phyloP scores from a whole-genome alignment of 37 sponge, comb jelly and placozoan species.

The Tethya wilhelma region DNA sequence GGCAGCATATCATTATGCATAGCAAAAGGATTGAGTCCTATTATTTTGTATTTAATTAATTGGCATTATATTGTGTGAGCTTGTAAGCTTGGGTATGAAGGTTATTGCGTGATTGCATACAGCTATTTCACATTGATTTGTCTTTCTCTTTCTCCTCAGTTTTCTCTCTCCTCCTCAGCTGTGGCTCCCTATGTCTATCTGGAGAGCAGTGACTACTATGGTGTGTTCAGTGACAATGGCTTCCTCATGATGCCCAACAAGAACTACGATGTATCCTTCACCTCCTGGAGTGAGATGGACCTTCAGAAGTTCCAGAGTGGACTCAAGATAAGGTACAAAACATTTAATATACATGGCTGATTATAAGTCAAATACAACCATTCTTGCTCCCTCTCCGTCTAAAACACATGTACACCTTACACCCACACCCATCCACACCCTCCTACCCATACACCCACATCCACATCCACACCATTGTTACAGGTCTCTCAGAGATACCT shows the following conservation, averaged over 20 bases:
- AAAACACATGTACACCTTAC: too few species aligned
- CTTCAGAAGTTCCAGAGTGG: not conserved
- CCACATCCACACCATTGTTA: not conserved
- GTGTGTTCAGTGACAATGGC: slow-evolving; percentile 87
- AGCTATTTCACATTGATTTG: too few species aligned
- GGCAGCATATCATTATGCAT: not conserved
- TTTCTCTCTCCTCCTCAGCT: slow-evolving; percentile 38
- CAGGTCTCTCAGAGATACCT: slow-evolving; percentile 19
- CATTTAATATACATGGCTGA: too few species aligned
- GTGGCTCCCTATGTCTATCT: slow-evolving; percentile 84
- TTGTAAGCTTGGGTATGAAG: too few species aligned
- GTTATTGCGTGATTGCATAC: too few species aligned
- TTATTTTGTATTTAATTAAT: too few species aligned
- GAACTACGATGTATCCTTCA: slow-evolving; percentile 30
- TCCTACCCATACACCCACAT: slow-evolving; percentile 7
- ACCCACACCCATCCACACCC: not conserved
- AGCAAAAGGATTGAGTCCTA: too few species aligned
- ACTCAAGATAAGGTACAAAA: slow-evolving; percentile 37
- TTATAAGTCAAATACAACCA: too few species aligned
- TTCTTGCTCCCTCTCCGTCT: too few species aligned
- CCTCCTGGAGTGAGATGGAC: not conserved
- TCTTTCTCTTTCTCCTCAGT: slow-evolving; percentile 45
- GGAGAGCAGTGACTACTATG: slow-evolving; percentile 23
- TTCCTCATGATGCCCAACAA: slow-evolving; percentile 54
- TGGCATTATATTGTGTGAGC: too few species aligned